phyloP scores from a whole-genome alignment of 1,140 invertebrate genomes.

The Notospermus geniculatus region DNA sequence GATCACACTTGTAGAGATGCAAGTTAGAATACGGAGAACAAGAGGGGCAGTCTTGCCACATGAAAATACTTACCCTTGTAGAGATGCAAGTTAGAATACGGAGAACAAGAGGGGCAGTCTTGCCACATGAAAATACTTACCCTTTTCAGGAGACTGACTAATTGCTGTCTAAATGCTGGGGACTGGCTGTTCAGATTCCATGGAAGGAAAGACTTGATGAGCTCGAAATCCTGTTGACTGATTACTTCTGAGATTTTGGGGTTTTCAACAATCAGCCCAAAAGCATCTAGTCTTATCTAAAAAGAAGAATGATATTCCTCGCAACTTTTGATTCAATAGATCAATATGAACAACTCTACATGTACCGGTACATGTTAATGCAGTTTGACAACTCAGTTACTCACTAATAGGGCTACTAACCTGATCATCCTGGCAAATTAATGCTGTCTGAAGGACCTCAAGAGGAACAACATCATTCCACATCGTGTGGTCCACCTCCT shows the following conservation, averaged over 20 bases:
- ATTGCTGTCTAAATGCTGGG: slow-evolving; percentile 60
- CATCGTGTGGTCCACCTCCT: slow-evolving; percentile 14
- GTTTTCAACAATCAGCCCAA: slow-evolving; percentile 72
- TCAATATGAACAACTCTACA: background rate
- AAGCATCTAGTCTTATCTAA: slow-evolving; percentile 60
- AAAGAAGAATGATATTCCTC: slow-evolving; percentile 27
- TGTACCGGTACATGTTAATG: background rate
- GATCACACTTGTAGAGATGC: too few species aligned
- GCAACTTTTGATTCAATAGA: too few species aligned
- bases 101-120: too few species aligned
- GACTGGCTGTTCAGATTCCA: slow-evolving; percentile 73
- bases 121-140: slow-evolving; percentile 33
- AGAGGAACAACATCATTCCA: slow-evolving; percentile 54
- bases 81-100: too few species aligned
- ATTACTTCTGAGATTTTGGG: slow-evolving; percentile 71
- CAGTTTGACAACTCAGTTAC: background rate
- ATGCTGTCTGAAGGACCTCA: slow-evolving; percentile 45
- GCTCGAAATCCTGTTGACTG: slow-evolving; percentile 63
- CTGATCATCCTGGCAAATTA: slow-evolving; percentile 54
- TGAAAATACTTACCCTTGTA: too few species aligned
- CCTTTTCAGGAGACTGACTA: slow-evolving; percentile 57
- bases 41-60: too few species aligned
- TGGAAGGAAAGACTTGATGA: slow-evolving; percentile 67
- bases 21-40: too few species aligned
- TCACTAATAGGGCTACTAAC: slow-evolving; percentile 34